Base-by-base conservation (phyloP, 2,113 vertebrate genomes). In the Leptobrachium ailaonicum region DNA sequence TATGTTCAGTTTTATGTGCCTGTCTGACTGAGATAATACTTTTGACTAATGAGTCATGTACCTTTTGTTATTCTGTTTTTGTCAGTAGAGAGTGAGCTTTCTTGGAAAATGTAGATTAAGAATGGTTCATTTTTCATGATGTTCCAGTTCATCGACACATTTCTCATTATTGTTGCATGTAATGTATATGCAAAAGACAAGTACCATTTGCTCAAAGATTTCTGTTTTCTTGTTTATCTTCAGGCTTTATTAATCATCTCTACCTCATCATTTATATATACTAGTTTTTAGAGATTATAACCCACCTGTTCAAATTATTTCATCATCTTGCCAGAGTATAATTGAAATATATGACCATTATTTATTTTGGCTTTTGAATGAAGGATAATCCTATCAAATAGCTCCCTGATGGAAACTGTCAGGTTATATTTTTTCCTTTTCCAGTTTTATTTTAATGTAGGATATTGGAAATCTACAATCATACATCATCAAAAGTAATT, bases 111-210 rank as follows among this genome's bases (percentile, higher is more conserved):
- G 68, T 54, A 77, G 75, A 77, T 77, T 77, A 77, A 69, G 75
- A 69, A 69, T 13, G 68, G 75, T 44, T 77, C 75, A 77, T 77
- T 77, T 77, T 66, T 77, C 75, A 77, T 69, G 54, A 77, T 77
- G 66, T 77, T 77, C 41, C 54, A 69, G 75, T 60, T 70, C 41
- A n/a, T 69, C 66, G 66, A 70, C 75, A 77, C 66, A 77, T 77
- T 77, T 77, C 75, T 77, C 75, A 77, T 77, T 77, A 77, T 77
- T 77, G 75, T 70, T 77, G 58, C 75, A 70, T 68, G 41, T 70
- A 69, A 77, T 44, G 68, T 70, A 66, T 77, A 66, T 56, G 41
- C 56, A 77, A 41, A 32, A 77, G 75, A 77, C 75, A 77, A 77
- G 75, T 70, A 47, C 66, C 66, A 77, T 77, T 77, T 70, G 66